These are phyloP conservation scores for Yponomeuta sedellus DNA, from an alignment of 2,888 invertebrate genomes.

Conservation along the genomic window DNA sequence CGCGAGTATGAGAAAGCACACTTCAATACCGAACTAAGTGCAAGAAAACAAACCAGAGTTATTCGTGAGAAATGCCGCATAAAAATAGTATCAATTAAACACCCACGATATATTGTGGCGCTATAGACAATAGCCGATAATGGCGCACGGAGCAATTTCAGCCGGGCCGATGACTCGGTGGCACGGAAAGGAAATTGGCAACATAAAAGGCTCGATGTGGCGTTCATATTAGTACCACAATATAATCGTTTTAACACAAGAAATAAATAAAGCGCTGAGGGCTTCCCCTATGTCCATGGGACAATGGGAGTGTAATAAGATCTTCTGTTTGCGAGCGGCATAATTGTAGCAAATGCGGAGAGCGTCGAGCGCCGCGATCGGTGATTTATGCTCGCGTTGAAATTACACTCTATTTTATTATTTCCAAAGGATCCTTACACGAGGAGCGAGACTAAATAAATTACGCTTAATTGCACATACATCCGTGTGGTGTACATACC, in stretches of 20 bases:
- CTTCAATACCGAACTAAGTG: conserved; percentile 47
- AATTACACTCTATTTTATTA: conserved; percentile 58
- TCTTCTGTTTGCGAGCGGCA: conserved; percentile 40
- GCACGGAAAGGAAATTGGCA: conserved; percentile 59
- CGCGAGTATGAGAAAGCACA: conserved; percentile 51
- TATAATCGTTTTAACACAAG: conserved; percentile 68
- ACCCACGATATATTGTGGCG: conserved; percentile 44
- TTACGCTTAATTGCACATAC: conserved; percentile 4
- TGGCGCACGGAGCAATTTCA: conserved; percentile 24
- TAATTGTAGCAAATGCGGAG: conserved; percentile 62
- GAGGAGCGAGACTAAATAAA: neutral
- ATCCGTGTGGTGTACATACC: conserved; percentile 78
- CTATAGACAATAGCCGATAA: conserved; percentile 40
- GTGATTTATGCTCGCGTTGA: conserved; percentile 65
- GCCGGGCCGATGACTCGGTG: conserved; percentile 53
- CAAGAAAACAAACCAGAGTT: conserved; percentile 34
- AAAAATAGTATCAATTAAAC: conserved; percentile 59
- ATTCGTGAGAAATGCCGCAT: conserved; percentile 50
- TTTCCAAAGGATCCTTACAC: conserved; percentile 29
- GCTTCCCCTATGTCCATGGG: conserved; percentile 34
- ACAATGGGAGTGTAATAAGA: conserved; percentile 70
- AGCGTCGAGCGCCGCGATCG: conserved; percentile 39
- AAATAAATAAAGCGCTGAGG: conserved; percentile 64
- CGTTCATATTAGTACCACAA: conserved; percentile 44
- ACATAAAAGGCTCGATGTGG: conserved; percentile 39